Evolutionary conservation across 2,113 vertebrate species (phyloP).

Genomic region (Ceyx melanurus): DNA sequence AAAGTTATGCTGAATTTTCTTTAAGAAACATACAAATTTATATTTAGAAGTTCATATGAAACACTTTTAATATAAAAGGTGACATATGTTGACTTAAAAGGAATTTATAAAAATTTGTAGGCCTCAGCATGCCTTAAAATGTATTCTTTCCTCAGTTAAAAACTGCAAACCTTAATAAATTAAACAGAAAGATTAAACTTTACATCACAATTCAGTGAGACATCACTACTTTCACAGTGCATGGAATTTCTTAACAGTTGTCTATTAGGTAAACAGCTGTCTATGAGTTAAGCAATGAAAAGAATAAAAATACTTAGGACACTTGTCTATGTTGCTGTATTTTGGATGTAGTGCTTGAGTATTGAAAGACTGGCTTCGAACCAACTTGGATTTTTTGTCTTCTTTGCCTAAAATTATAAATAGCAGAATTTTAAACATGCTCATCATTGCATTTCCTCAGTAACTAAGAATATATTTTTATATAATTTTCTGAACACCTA

Average conservation of each 20-base stretch:
- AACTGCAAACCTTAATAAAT: background rate
- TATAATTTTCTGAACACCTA: background rate
- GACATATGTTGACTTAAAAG: background rate
- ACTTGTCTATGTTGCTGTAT: slow-evolving; percentile 84
- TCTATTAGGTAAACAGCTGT: background rate
- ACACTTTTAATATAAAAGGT: background rate
- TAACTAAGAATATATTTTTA: background rate
- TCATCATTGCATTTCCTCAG: background rate
- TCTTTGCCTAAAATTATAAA: slow-evolving; percentile 84
- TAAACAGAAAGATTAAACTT: background rate
- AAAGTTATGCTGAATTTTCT: background rate
- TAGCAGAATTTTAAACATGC: background rate
- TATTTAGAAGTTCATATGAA: background rate
- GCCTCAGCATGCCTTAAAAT: background rate
- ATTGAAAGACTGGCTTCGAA: slow-evolving; percentile 92
- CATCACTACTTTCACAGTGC: background rate
- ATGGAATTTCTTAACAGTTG: background rate
- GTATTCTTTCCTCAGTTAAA: background rate
- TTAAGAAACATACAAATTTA: background rate
- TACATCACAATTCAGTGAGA: background rate
- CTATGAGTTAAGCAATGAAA: background rate
- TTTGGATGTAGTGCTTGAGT: slow-evolving; percentile 87
- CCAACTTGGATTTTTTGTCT: slow-evolving; percentile 90
- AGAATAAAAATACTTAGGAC: slow-evolving; percentile 78
- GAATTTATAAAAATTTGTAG: background rate